These are phyloP conservation scores for Sebastes oblongus DNA, from an alignment of 2,797 vertebrate genomes.

Conservation along the genomic window DNA sequence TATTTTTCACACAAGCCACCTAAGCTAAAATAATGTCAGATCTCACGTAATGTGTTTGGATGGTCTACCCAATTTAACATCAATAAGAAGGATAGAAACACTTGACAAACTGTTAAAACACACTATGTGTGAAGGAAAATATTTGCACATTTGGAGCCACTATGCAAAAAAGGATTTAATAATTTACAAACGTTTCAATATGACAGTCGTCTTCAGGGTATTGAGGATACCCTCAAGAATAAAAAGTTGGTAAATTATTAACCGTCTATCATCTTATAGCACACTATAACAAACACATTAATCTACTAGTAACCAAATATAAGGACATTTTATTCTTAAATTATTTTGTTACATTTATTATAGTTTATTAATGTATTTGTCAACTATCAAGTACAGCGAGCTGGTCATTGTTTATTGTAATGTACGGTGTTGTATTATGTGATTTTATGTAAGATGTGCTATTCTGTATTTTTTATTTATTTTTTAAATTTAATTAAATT, in stretches of 20 bases:
- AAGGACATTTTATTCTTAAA: neutral
- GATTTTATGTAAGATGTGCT: no score
- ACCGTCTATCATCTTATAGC: neutral
- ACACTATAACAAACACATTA: neutral
- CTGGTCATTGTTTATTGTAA: no score
- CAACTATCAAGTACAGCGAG: no score
- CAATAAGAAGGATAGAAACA: neutral
- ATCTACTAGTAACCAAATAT: neutral
- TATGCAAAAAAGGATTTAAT: neutral
- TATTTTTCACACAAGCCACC: neutral
- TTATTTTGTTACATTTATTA: neutral
- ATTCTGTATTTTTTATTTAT: no score
- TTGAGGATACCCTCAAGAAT: neutral
- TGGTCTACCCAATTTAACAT: neutral
- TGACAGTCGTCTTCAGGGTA: neutral
- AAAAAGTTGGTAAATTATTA: neutral
- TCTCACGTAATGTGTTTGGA: neutral
- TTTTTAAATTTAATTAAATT: no score
- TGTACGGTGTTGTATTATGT: accelerated
- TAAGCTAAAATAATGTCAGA: neutral
- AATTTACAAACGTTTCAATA: no score
- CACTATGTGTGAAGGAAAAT: neutral
- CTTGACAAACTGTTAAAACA: neutral
- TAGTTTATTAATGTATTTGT: neutral
- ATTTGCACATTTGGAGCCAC: neutral